Conservation (phyloP, 2,797 vertebrate species). For the Cottoperca gobio region DNA sequence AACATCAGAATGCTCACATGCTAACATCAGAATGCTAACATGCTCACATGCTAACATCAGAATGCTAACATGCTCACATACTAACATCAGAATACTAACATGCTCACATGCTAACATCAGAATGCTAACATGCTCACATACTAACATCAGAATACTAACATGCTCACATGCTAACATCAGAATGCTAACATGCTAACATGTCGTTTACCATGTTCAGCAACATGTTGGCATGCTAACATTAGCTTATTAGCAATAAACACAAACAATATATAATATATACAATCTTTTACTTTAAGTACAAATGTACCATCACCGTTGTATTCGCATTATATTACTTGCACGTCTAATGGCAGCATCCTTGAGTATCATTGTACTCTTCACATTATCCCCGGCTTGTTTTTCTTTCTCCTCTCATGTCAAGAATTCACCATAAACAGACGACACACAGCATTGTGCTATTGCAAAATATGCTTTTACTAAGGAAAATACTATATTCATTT, state of each 20-base stretch:
- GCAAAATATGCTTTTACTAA: constrained; percentile 77
- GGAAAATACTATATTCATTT: constrained; percentile 86
- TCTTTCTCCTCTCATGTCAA: not conserved
- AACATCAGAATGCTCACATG: no score
- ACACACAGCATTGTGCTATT: constrained; percentile 9
- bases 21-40: not conserved
- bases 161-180: not conserved
- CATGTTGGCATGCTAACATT: not conserved
- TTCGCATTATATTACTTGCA: not conserved
- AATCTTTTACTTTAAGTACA: not conserved
- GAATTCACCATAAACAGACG: not conserved
- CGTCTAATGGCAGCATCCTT: not conserved
- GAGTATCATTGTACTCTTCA: not conserved
- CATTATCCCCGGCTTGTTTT: not conserved
- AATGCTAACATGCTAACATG: not conserved
- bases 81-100: no score
- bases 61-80: not conserved
- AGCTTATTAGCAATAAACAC: not conserved
- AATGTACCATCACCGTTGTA: not conserved
- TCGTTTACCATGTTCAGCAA: not conserved
- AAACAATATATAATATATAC: not conserved
- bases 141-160: no score
- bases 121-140: not conserved
- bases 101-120: not conserved
- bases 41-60: not conserved